These are phyloP conservation scores for Panulirus ornatus DNA, from an alignment of 1,140 invertebrate species.

Conservation along the genomic window DNA sequence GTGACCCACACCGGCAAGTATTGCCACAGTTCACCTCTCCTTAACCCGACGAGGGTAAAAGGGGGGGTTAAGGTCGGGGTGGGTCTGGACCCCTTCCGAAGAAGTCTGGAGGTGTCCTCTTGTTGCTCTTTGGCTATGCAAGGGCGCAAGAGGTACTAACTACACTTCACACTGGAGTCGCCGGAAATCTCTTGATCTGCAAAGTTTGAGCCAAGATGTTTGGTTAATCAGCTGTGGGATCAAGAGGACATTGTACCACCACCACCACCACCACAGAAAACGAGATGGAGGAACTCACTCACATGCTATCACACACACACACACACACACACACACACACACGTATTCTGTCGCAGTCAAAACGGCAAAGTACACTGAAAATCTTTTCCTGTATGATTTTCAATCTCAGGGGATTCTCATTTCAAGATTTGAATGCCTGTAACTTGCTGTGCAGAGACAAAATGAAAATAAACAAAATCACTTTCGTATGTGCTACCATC, in stretches of 20 bases:
- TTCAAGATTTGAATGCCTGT: no score
- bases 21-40: background rate
- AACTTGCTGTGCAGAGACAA: no score
- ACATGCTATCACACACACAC: background rate
- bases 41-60: no score
- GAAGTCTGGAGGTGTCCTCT: background rate
- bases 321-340: background rate
- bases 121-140: background rate
- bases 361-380: no score
- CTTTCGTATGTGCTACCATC: no score
- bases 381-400: no score
- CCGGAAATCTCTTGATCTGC: background rate
- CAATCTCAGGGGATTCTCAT: no score
- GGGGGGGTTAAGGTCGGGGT: no score
- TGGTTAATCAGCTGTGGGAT: background rate
- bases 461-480: no score
- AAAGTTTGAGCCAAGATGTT: background rate
- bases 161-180: background rate
- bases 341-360: background rate
- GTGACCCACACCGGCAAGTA: background rate
- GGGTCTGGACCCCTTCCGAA: background rate
- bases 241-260: background rate
- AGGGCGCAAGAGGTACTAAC: background rate
- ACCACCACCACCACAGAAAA: background rate
- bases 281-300: background rate